Percentiles rank a stretch among this genome's conserved stretches.
Evolutionary conservation across 2,888 invertebrate genomes (phyloP).

Genomic region (Atethmia centrago): DNA sequence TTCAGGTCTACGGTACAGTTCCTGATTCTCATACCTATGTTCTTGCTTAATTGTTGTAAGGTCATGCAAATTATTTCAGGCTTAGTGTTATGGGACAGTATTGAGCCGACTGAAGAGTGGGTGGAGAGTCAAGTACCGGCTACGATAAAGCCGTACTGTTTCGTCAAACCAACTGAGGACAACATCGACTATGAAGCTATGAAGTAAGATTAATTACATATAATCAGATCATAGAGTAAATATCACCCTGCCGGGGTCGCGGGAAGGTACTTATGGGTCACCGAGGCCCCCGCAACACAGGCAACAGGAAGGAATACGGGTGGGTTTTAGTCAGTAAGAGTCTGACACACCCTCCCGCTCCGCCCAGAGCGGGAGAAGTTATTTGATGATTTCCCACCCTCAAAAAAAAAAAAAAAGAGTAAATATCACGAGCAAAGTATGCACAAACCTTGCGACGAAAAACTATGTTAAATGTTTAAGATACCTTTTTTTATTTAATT

Average conservation of each 20-base stretch:
- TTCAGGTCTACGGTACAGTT: background rate
- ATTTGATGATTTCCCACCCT: too few relatives aligned
- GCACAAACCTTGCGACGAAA: background rate
- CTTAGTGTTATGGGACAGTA: slow-evolving; percentile 96
- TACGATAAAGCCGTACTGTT: slow-evolving; percentile 94
- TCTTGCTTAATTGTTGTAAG: background rate
- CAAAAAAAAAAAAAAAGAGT: too few relatives aligned
- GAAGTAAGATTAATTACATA: slow-evolving; percentile 91
- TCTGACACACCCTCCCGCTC: too few relatives aligned
- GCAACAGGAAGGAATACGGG: too few relatives aligned
- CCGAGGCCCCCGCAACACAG: too few relatives aligned
- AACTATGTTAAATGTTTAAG: background rate
- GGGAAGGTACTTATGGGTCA: too few relatives aligned
- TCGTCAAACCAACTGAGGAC: slow-evolving; percentile 93
- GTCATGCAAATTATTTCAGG: slow-evolving; percentile 80
- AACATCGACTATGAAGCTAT: slow-evolving; percentile 97
- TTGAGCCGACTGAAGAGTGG: slow-evolving; percentile 96
- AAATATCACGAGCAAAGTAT: background rate
- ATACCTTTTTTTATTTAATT: background rate
- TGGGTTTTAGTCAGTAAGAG: too few relatives aligned
- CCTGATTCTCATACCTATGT: background rate
- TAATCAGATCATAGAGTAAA: background rate
- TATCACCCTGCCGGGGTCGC: too few relatives aligned
- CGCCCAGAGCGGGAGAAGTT: too few relatives aligned
- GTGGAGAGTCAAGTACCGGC: slow-evolving; percentile 95